Evolutionary conservation across 2,797 vertebrate species (phyloP), one percentile per base, ranked within the genome.

Genomic region (Lepidocolaptes lacrymiger): DNA sequence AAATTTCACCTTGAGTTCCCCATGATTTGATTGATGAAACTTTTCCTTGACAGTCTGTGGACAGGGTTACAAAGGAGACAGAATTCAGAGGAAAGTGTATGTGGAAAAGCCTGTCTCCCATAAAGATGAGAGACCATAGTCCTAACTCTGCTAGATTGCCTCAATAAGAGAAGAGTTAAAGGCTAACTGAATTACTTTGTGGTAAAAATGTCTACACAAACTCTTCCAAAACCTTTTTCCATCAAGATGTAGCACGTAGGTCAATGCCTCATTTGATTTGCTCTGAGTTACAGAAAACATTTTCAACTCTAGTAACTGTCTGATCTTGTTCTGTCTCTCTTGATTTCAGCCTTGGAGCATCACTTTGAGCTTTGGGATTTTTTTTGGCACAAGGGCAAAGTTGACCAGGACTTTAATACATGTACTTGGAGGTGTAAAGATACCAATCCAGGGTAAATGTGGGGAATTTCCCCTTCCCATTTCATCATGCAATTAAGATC

Each of bases 11-110:
- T 8, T 8, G 5, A 81, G 12, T 71, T 93, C 54, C 36, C 88
- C 87, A 78, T 81, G 76, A 92, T 92, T 91, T 68, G 73, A 95
- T 52, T 82, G 91, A 86, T 41, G 28, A 75, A 91, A 36, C 19
- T 73, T 85, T 86, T 87, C 44, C n/a, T 48, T 51, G 48, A 36
- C 64, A 46, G n/a, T 64, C 14, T 56, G 49, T 13, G 8, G 44
- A 36, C 7, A 39, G 32, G 10, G 17, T 44, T 39, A 8, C 17
- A 76, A 37, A 72, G 41, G 48, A 9, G 17, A 24, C 26, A 76
- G 66, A 90, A 66, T 74, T 83, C 26, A 56, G 44, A 74, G 9
- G 41, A 37, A 61, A 48, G 12, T 27, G 23, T 14, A 27, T 17
- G 22, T 43, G 56, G 34, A 54, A 68, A 51, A 84, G 8, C 58